These are phyloP conservation scores for Clanis bilineata DNA, from an alignment of 2,888 invertebrate species.

Conservation along the genomic window DNA sequence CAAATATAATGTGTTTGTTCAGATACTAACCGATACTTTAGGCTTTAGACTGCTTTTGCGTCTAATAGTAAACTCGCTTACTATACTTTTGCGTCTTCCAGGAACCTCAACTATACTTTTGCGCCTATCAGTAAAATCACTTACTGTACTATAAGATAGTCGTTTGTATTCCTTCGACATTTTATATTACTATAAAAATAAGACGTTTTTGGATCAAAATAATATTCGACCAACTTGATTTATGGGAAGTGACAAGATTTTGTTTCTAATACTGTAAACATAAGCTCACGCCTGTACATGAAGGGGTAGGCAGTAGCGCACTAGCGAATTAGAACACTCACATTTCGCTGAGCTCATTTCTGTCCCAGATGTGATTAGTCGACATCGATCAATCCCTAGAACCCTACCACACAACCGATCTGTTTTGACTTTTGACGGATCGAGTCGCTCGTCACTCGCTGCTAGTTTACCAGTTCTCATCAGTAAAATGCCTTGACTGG, in stretches of 20 bases:
- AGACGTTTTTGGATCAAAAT: neutral
- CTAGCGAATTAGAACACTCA: too few species aligned
- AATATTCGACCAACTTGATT: conserved; percentile 26
- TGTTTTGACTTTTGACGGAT: too few species aligned
- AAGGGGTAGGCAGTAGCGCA: too few species aligned
- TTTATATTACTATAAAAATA: conserved; percentile 13
- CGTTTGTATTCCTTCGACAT: conserved; percentile 54
- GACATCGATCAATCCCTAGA: too few species aligned
- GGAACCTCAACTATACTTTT: conserved; percentile 24
- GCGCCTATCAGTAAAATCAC: conserved; percentile 30
- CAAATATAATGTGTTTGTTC: neutral
- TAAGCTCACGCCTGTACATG: too few species aligned
- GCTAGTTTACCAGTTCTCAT: too few species aligned
- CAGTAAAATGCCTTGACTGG: too few species aligned
- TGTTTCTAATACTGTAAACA: neutral
- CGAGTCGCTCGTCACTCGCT: too few species aligned
- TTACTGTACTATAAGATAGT: conserved; percentile 42
- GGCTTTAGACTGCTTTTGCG: conserved; percentile 37
- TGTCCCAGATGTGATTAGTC: too few species aligned
- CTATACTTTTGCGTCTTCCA: conserved; percentile 24
- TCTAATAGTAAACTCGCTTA: conserved; percentile 34
- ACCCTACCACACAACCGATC: too few species aligned
- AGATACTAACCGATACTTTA: conserved; percentile 44
- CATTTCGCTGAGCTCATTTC: too few species aligned
- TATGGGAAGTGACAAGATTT: neutral